Conservation (phyloP, 2,113 vertebrate genomes). For the Forbesichthys papilliferus region DNA sequence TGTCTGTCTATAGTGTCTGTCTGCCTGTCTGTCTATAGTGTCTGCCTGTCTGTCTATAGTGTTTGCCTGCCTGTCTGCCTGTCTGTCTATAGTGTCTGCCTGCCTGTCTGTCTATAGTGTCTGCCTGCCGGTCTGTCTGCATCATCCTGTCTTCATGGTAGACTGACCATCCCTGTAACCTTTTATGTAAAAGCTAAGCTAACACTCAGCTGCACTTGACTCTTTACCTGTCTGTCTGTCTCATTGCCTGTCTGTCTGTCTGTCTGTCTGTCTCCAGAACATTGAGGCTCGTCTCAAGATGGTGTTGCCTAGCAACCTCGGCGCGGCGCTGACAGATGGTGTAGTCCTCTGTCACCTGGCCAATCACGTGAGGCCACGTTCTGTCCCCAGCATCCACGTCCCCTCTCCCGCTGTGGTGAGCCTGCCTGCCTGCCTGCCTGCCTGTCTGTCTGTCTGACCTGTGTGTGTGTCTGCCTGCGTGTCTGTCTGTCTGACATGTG, state of each 20-base stretch:
- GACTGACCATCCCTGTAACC: too few relatives aligned
- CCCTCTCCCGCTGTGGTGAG: slow-evolving; percentile 97
- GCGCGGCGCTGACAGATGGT: slow-evolving; percentile 91
- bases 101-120: too few relatives aligned
- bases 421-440: background rate
- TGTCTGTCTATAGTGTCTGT: too few relatives aligned
- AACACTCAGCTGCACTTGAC: background rate
- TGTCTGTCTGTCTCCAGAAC: slow-evolving; percentile 72
- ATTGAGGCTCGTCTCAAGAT: slow-evolving; percentile 94
- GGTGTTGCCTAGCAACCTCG: slow-evolving; percentile 88
- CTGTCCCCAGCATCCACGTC: slow-evolving; percentile 95
- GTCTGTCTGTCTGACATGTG: too few relatives aligned
- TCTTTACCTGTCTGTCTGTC: background rate
- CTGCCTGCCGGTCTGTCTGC: background rate
- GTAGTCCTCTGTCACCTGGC: slow-evolving; percentile 97
- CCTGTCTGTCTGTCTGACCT: too few relatives aligned
- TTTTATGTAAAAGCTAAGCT: too few relatives aligned
- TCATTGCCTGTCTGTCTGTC: background rate
- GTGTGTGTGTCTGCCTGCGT: too few relatives aligned
- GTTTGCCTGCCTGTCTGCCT: too few relatives aligned
- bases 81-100: too few relatives aligned
- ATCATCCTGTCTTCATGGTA: too few relatives aligned
- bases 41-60: too few relatives aligned
- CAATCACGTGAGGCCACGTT: slow-evolving; percentile 94
- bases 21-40: too few relatives aligned